Evolutionary conservation across 2,888 invertebrate species (phyloP).

Genomic region (Cartodere bifasciata): DNA sequence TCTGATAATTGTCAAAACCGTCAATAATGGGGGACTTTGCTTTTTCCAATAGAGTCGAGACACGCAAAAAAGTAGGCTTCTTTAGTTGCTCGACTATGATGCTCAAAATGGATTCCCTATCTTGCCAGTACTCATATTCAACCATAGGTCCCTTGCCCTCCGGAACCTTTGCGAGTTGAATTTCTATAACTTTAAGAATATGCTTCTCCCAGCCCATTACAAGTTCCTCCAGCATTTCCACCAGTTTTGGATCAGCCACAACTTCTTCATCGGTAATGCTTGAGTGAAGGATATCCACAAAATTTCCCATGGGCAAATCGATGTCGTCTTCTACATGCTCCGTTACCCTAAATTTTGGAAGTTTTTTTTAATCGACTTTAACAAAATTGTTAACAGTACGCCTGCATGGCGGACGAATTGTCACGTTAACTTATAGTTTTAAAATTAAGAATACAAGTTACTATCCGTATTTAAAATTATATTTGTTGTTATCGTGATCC

Average conservation of each 20-base stretch:
- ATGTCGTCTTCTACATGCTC: conserved; percentile 67
- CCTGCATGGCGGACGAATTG: no score
- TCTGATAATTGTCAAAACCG: conserved; percentile 46
- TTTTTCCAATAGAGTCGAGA: conserved; percentile 44
- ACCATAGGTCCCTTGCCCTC: conserved; percentile 68
- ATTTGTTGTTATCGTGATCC: conserved; percentile 1
- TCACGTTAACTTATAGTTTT: no score
- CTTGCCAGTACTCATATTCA: conserved; percentile 78
- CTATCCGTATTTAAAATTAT: no score
- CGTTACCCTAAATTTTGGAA: conserved; percentile 50
- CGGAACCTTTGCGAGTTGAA: conserved; percentile 42
- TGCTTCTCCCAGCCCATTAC: conserved; percentile 54
- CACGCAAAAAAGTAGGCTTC: conserved; percentile 50
- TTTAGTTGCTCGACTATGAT: conserved; percentile 72
- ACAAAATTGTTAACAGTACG: no score
- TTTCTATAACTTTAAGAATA: conserved; percentile 44
- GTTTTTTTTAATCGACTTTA: no score
- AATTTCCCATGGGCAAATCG: conserved; percentile 48
- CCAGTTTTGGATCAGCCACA: conserved; percentile 37
- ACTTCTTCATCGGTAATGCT: conserved; percentile 24
- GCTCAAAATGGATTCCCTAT: conserved; percentile 64
- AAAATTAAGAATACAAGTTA: no score
- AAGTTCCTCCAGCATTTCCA: conserved; percentile 47
- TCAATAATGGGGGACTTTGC: conserved; percentile 43
- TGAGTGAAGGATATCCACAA: conserved; percentile 36